These are phyloP conservation scores for Dryas iulia DNA, from an alignment of 1,140 invertebrate genomes.

Conservation along the genomic window DNA sequence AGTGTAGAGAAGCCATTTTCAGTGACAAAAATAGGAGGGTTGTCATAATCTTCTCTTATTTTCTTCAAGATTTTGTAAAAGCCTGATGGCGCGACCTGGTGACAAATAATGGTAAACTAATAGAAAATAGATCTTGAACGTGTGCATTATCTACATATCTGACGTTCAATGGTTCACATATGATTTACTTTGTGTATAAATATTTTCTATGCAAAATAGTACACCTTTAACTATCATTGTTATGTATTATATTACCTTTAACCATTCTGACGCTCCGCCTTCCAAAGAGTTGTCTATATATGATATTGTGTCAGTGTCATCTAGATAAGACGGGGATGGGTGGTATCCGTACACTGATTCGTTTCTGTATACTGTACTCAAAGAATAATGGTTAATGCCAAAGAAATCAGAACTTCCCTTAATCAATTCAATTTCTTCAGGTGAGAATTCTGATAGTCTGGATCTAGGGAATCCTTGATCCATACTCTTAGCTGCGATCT, in stretches of 20 bases:
- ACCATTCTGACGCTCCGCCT: slow-evolving; percentile 32
- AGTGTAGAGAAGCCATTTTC: neutral
- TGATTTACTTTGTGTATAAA: too few relatives aligned
- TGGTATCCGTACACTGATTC: neutral
- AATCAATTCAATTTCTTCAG: slow-evolving; percentile 48
- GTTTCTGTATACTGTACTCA: slow-evolving; percentile 33
- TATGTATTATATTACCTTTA: too few relatives aligned
- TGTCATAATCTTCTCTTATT: neutral
- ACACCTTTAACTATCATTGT: too few relatives aligned
- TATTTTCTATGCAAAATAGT: too few relatives aligned
- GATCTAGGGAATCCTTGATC: slow-evolving; percentile 59
- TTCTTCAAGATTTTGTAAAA: neutral
- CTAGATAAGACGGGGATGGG: neutral
- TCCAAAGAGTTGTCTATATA: slow-evolving; percentile 43
- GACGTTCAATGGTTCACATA: too few relatives aligned
- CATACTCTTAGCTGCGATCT: slow-evolving; percentile 76
- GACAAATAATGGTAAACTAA: too few relatives aligned
- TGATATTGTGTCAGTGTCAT: neutral
- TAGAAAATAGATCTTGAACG: too few relatives aligned
- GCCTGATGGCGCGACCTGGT: neutral
- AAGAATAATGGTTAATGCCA: slow-evolving; percentile 81
- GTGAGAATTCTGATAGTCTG: slow-evolving; percentile 65
- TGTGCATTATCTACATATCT: too few relatives aligned
- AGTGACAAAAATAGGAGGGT: neutral
- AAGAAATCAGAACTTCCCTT: slow-evolving; percentile 81